Percentiles rank a stretch among this genome's conserved stretches.
phyloP scores from a whole-genome alignment of 2,797 vertebrate species.

The Melanotaenia trifasciata region DNA sequence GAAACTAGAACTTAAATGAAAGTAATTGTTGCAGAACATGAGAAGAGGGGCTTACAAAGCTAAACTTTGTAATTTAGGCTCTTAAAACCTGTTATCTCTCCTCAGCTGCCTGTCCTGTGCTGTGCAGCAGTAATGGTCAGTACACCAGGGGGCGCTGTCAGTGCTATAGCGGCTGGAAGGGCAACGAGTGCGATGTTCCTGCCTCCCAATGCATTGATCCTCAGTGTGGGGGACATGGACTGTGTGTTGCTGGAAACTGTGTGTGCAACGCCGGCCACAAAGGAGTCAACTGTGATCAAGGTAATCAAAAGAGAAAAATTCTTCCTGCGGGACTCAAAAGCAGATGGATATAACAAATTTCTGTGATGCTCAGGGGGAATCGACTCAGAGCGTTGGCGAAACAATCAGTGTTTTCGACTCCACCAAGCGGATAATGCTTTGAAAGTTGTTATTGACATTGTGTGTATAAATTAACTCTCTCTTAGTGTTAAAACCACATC shows the following conservation, averaged over 20 bases:
- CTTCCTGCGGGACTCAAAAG: conserved; percentile 21
- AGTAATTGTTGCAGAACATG: neutral
- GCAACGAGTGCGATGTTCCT: conserved; percentile 94
- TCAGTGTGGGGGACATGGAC: conserved; percentile 91
- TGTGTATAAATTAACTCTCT: conserved; percentile 77
- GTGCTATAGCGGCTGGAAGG: conserved; percentile 98
- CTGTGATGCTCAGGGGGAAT: conserved; percentile 43
- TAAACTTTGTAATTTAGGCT: neutral
- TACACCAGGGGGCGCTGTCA: conserved; percentile 98
- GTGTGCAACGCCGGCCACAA: conserved; percentile 95
- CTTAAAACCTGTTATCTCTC: conserved; percentile 2
- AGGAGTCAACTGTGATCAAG: conserved; percentile 94
- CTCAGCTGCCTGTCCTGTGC: conserved; percentile 94
- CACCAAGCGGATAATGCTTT: conserved; percentile 74
- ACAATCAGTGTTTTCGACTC: conserved; percentile 79
- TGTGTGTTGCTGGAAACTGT: conserved; percentile 93
- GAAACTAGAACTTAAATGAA: neutral
- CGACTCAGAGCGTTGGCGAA: conserved; percentile 63
- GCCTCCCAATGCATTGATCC: conserved; percentile 92
- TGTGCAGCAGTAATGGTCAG: conserved; percentile 96
- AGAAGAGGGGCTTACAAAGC: neutral
- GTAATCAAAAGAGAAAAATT: conserved; percentile 70
- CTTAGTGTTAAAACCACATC: conserved; percentile 63
- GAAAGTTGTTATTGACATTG: conserved; percentile 75
- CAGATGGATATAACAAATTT: conserved; percentile 26